These are phyloP conservation scores for Coleophora flavipennella DNA, from an alignment of 2,888 invertebrate genomes.

Conservation along the genomic window DNA sequence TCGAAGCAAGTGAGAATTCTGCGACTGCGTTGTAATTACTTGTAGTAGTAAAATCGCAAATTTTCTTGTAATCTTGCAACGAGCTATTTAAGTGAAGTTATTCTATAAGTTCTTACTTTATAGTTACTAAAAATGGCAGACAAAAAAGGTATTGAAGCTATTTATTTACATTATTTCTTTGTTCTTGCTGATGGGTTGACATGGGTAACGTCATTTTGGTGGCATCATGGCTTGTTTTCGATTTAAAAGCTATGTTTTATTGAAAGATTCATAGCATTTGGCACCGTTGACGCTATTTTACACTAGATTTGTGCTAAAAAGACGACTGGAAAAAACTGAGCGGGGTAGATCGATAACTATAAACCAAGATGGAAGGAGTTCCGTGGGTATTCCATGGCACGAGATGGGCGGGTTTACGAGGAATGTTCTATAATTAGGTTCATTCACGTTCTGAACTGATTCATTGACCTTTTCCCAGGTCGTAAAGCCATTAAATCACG, in stretches of 20 bases:
- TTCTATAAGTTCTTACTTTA: slow-evolving; percentile 37
- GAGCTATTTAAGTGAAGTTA: slow-evolving; percentile 28
- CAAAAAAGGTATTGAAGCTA: slow-evolving; percentile 70
- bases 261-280: neutral
- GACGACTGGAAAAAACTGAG: slow-evolving; percentile 2
- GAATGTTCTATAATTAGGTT: slow-evolving; percentile 32
- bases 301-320: slow-evolving; percentile 8
- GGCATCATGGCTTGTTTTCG: slow-evolving; percentile 27
- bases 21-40: slow-evolving; percentile 46
- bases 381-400: slow-evolving; percentile 10
- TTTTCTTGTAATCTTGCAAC: slow-evolving; percentile 28
- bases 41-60: slow-evolving; percentile 30
- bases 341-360: slow-evolving; percentile 42
- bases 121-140: slow-evolving; percentile 64
- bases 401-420: slow-evolving; percentile 19
- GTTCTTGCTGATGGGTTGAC: slow-evolving; percentile 53
- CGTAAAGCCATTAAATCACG: too few species aligned
- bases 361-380: slow-evolving; percentile 55
- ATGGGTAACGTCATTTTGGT: slow-evolving; percentile 59
- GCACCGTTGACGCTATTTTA: slow-evolving; percentile 2
- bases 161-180: slow-evolving; percentile 45
- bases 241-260: slow-evolving; percentile 10
- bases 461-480: slow-evolving; percentile 4
- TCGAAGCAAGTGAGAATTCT: slow-evolving; percentile 28
- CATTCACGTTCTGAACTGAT: slow-evolving; percentile 19